Evolutionary conservation across 2,113 vertebrate genomes (phyloP).

Genomic region (Psephotus haematonotus): DNA sequence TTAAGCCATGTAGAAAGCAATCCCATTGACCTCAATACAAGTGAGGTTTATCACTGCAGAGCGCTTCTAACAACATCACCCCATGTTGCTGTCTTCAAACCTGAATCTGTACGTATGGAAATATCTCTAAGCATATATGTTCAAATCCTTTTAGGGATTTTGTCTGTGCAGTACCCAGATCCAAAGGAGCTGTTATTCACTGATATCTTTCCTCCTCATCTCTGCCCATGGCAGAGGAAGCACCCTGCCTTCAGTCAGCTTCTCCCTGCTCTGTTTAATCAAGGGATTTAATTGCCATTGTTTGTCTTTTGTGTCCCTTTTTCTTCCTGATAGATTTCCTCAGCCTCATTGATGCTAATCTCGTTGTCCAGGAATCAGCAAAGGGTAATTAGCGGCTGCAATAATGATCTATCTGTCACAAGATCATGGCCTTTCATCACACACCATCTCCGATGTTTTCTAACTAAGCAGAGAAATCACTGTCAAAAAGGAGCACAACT

Average conservation of each 20-base stretch:
- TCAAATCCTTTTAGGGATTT: neutral
- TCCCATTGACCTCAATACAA: conserved; percentile 47
- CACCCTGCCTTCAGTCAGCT: neutral
- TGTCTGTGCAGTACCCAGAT: too few relatives aligned
- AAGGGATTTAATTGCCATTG: conserved; percentile 12
- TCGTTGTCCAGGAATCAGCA: conserved; percentile 13
- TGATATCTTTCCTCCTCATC: accelerated
- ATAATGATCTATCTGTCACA: neutral
- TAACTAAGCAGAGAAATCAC: neutral
- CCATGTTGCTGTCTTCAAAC: neutral
- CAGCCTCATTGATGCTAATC: neutral
- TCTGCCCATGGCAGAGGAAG: neutral
- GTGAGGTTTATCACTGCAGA: neutral
- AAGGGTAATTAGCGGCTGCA: conserved; percentile 16
- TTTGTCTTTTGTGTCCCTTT: neutral
- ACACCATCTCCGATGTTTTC: neutral
- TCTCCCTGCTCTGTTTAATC: neutral
- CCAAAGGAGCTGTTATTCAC: neutral
- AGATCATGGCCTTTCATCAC: neutral
- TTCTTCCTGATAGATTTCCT: neutral
- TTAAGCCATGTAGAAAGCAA: conserved; percentile 20
- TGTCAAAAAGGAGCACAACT: neutral
- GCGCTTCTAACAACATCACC: neutral
- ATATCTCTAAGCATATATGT: neutral
- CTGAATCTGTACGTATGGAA: neutral